Evolutionary conservation across 2,888 invertebrate species (phyloP).

Genomic region (Orthonevra nobilis): DNA sequence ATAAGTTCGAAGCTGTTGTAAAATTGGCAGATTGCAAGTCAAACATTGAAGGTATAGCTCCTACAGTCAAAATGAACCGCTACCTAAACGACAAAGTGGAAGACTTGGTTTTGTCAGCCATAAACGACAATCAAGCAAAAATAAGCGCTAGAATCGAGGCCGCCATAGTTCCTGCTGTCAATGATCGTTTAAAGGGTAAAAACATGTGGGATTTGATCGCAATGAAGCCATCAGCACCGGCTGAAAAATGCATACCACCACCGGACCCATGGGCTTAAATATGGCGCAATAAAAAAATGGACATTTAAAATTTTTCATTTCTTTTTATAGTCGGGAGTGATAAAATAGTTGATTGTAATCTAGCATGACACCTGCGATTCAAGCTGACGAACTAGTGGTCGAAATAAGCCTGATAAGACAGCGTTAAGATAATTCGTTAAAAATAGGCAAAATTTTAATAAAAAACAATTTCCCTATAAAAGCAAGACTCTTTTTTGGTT

Average conservation of each 20-base stretch:
- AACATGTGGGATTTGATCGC: slow-evolving; percentile 53
- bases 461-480: slow-evolving; percentile 15
- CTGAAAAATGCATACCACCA: slow-evolving; percentile 73
- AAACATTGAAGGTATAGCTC: slow-evolving; percentile 75
- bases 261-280: slow-evolving; percentile 76
- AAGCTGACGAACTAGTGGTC: background rate
- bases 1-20: slow-evolving; percentile 74
- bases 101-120: slow-evolving; percentile 71
- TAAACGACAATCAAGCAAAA: slow-evolving; percentile 74
- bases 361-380: background rate
- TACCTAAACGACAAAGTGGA: slow-evolving; percentile 75
- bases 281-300: slow-evolving; percentile 28
- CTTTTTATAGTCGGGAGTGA: background rate
- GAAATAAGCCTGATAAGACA: slow-evolving; percentile 3
- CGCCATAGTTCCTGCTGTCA: slow-evolving; percentile 74
- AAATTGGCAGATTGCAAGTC: slow-evolving; percentile 73
- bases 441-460: background rate
- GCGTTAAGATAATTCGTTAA: background rate
- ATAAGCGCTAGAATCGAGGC: slow-evolving; percentile 75
- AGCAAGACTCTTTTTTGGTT: background rate
- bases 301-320: slow-evolving; percentile 17
- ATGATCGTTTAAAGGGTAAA: slow-evolving; percentile 75
- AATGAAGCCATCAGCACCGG: slow-evolving; percentile 29
- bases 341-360: background rate
- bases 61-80: slow-evolving; percentile 72